Conservation (phyloP, 2,113 vertebrate species). For the Nymphicus hollandicus region DNA sequence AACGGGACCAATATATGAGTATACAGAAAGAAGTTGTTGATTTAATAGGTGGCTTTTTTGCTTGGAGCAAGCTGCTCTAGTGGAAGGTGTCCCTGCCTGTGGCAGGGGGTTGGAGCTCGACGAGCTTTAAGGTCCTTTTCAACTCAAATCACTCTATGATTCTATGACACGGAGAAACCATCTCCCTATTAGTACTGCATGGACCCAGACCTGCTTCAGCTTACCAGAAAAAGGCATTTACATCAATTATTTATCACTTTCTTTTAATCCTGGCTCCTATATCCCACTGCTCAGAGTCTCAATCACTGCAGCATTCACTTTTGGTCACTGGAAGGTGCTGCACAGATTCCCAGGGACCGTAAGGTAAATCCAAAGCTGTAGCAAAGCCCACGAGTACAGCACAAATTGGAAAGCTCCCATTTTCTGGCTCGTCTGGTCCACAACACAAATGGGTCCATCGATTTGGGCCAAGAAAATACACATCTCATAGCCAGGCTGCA, state of each 20-base stretch:
- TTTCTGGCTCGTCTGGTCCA: background rate
- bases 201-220: background rate
- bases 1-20: background rate
- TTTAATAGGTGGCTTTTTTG: background rate
- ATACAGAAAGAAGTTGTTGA: background rate
- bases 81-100: background rate
- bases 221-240: background rate
- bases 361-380: background rate
- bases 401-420: background rate
- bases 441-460: background rate
- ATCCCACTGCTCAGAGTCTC: background rate
- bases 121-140: background rate
- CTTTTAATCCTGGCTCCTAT: background rate
- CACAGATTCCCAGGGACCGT: background rate
- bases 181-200: background rate
- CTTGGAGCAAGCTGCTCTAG: fast-evolving
- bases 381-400: background rate
- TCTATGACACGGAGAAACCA: background rate
- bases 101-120: too few relatives aligned
- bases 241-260: background rate
- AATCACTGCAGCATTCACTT: fast-evolving
- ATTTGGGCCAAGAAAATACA: background rate
- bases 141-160: background rate
- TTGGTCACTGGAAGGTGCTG: background rate
- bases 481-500: background rate